Evolutionary conservation across 2,797 vertebrate species (phyloP).

Genomic region (Pristis pectinata): DNA sequence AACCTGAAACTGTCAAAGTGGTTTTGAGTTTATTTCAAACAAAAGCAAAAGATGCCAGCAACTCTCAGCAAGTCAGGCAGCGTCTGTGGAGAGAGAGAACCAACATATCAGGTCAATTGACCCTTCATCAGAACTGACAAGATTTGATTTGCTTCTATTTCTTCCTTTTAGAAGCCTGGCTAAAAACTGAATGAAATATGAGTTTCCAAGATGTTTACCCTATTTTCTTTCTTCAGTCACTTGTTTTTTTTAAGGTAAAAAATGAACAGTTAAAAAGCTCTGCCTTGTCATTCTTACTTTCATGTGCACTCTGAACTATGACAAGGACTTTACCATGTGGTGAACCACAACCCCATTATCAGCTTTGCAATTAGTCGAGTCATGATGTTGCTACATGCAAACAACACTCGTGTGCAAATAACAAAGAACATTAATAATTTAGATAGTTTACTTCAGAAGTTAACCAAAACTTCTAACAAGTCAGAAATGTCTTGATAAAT

Average conservation of each 20-base stretch:
- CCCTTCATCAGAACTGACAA: too few species aligned
- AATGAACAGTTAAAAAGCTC: neutral
- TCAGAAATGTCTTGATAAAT: neutral
- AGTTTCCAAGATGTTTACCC: neutral
- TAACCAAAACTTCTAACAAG: neutral
- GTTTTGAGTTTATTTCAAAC: neutral
- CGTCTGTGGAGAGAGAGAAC: too few species aligned
- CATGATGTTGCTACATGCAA: neutral
- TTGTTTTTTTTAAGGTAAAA: neutral
- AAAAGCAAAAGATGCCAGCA: neutral
- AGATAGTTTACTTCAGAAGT: neutral
- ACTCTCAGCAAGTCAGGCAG: neutral
- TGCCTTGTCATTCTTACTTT: neutral
- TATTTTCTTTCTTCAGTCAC: neutral
- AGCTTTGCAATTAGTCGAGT: neutral
- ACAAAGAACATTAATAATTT: neutral
- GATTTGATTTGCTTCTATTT: too few species aligned
- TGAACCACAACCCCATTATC: neutral
- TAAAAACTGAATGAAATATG: neutral
- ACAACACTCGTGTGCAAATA: neutral
- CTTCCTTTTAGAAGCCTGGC: neutral
- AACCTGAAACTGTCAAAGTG: too few species aligned
- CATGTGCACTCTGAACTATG: neutral
- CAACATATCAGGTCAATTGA: too few species aligned
- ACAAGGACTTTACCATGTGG: neutral